A percentile compares a stretch with the other conserved stretches of the same genome.
These are phyloP conservation scores for Chiroxiphia lanceolata DNA, from an alignment of 2,797 vertebrate genomes.

Conservation along the genomic window DNA sequence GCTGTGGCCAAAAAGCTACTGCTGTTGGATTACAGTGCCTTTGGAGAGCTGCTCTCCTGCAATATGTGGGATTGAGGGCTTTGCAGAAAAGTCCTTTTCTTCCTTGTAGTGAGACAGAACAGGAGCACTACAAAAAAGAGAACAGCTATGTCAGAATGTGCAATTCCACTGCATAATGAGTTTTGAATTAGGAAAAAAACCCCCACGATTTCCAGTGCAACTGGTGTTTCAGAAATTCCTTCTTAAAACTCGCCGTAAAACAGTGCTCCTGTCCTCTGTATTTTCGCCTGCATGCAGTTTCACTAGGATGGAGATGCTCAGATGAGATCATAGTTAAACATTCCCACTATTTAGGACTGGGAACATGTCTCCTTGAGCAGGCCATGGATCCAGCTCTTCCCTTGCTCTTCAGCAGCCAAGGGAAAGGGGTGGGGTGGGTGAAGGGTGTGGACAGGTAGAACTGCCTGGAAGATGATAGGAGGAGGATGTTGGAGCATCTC, in stretches of 20 bases:
- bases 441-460: not conserved
- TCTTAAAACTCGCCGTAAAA: not conserved
- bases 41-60: constrained; percentile 13
- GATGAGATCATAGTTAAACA: not conserved
- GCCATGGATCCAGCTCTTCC: too few relatives aligned
- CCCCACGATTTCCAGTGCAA: not conserved
- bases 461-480: not conserved
- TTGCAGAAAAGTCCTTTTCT: not conserved
- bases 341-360: not conserved
- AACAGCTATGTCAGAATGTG: accelerated
- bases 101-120: not conserved
- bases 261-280: not conserved
- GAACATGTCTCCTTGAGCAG: not conserved
- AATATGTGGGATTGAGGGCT: not conserved
- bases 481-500: not conserved
- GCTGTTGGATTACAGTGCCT: not conserved
- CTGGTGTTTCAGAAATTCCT: not conserved
- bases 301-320: not conserved
- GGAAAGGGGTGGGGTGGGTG: not conserved
- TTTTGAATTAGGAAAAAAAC: not conserved
- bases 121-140: not conserved
- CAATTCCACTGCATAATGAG: not conserved
- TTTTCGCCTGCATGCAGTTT: not conserved
- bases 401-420: not conserved
- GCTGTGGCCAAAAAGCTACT: constrained; percentile 43